These are phyloP conservation scores for Aleiodes testaceus DNA, from an alignment of 2,888 invertebrate genomes.

Conservation along the genomic window DNA sequence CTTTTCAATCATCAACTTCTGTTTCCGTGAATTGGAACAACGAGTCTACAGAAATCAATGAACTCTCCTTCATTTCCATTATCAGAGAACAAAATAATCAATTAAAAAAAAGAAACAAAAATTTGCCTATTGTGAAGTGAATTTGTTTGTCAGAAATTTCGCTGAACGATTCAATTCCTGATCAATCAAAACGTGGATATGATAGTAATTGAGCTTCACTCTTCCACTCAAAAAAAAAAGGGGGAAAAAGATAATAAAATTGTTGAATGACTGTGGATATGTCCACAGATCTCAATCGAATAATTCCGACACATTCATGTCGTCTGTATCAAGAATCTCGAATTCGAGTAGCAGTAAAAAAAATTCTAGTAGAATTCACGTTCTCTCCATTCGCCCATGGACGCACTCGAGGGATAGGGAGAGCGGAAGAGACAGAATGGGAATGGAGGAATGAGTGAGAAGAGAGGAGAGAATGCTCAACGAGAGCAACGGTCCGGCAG, in stretches of 20 bases:
- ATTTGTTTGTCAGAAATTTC: neutral
- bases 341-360: neutral
- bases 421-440: neutral
- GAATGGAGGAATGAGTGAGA: neutral
- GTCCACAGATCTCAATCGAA: slow-evolving; percentile 2
- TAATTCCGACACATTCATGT: slow-evolving; percentile 19
- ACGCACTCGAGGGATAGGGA: neutral
- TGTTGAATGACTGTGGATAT: slow-evolving; percentile 7
- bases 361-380: slow-evolving; percentile 6
- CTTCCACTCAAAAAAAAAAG: too few species aligned
- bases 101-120: too few species aligned
- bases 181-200: too few species aligned
- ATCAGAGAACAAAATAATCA: too few species aligned
- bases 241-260: slow-evolving; percentile 7
- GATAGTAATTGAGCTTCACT: too few species aligned
- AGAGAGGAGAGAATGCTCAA: slow-evolving; percentile 14
- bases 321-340: slow-evolving; percentile 16
- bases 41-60: too few species aligned
- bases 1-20: too few species aligned
- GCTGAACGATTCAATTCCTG: too few species aligned
- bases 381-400: neutral
- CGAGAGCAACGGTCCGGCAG: slow-evolving; percentile 44
- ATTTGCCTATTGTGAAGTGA: too few species aligned
- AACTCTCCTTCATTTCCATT: too few species aligned
- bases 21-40: too few species aligned